Conservation (phyloP, 2,888 invertebrate species). For the Ophion costatus region DNA sequence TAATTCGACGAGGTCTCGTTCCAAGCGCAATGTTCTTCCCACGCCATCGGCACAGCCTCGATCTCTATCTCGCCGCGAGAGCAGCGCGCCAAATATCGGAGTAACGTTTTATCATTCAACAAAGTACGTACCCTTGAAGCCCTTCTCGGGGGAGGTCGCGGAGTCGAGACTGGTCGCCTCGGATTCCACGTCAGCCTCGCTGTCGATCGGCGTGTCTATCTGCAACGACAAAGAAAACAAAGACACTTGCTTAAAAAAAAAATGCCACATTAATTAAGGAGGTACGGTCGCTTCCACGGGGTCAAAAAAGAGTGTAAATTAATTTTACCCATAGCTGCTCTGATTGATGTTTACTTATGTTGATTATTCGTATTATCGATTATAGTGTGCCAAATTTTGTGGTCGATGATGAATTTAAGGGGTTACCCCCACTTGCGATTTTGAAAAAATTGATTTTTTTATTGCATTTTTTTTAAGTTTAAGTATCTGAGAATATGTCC, state of each 20-base stretch:
- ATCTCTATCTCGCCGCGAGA: constrained; percentile 55
- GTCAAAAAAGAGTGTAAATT: too few relatives aligned
- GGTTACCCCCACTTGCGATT: too few relatives aligned
- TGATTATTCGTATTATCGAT: too few relatives aligned
- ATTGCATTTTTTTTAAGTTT: too few relatives aligned
- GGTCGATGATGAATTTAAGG: too few relatives aligned
- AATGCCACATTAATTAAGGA: too few relatives aligned
- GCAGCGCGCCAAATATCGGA: constrained; percentile 64
- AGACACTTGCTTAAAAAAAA: constrained; percentile 10
- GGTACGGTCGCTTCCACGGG: too few relatives aligned
- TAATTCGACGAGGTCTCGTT: constrained; percentile 65
- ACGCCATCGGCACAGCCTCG: constrained; percentile 48
- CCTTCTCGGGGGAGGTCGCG: constrained; percentile 80
- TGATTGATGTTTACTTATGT: too few relatives aligned
- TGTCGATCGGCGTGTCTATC: constrained; percentile 80
- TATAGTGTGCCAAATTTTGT: too few relatives aligned
- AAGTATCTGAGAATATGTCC: too few relatives aligned
- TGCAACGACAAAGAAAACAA: constrained; percentile 71
- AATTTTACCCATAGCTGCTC: too few relatives aligned
- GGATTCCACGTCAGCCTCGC: constrained; percentile 77
- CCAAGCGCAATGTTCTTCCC: constrained; percentile 22
- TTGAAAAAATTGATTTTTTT: too few relatives aligned
- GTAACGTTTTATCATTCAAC: constrained; percentile 54
- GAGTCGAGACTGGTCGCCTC: constrained; percentile 75
- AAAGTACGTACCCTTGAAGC: constrained; percentile 80